These are phyloP conservation scores for Pachliopta kotzebuea DNA, from an alignment of 2,888 invertebrate species.

Conservation along the genomic window DNA sequence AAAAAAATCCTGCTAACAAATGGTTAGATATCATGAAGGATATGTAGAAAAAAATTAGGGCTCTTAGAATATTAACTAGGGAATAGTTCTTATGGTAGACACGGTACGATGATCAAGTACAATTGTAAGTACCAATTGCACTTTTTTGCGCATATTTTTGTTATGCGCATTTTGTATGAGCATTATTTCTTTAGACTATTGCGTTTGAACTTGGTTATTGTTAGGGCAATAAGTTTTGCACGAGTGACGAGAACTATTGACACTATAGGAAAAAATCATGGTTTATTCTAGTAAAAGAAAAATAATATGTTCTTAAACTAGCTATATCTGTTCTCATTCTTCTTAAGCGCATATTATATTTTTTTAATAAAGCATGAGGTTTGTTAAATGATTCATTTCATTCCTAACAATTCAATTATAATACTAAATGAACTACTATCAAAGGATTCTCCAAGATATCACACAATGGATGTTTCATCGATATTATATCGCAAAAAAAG, in stretches of 20 bases:
- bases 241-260: background rate
- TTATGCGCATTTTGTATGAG: slow-evolving; percentile 8
- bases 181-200: slow-evolving; percentile 1
- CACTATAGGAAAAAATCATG: background rate
- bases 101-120: slow-evolving; percentile 17
- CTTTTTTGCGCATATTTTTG: slow-evolving; percentile 16
- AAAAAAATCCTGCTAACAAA: too few relatives aligned
- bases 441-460: background rate
- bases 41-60: background rate
- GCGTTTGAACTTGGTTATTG: background rate
- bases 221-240: background rate
- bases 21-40: too few relatives aligned
- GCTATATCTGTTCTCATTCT: background rate
- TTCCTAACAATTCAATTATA: background rate
- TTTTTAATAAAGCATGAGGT: background rate
- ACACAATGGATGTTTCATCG: background rate
- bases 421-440: background rate
- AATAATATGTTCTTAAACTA: too few relatives aligned
- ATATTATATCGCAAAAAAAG: background rate
- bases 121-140: slow-evolving; percentile 9
- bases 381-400: background rate
- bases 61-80: background rate
- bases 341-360: background rate
- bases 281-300: too few relatives aligned
- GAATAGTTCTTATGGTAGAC: slow-evolving; percentile 1